A percentile compares a stretch with the other conserved stretches of the same genome.
Evolutionary conservation across 2,888 invertebrate genomes (phyloP).

Genomic region (Hetaerina titia): DNA sequence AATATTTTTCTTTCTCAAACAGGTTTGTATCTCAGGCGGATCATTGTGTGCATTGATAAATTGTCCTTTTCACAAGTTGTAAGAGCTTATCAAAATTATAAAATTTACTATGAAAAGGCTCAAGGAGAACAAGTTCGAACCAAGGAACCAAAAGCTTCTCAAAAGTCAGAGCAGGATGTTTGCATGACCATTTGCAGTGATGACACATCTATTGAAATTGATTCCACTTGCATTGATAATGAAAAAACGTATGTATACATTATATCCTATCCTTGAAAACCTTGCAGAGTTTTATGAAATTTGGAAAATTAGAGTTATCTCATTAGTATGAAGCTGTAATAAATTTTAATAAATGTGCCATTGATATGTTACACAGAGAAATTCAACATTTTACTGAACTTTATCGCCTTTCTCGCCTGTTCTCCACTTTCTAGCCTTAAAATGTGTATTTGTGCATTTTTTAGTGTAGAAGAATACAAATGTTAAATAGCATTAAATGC

Average conservation of each 20-base stretch:
- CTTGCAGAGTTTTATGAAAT: no score
- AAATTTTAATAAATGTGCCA: background rate
- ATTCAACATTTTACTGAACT: no score
- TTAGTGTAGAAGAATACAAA: no score
- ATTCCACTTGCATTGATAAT: background rate
- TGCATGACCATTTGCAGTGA: slow-evolving; percentile 68
- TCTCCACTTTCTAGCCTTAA: no score
- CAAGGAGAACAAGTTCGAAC: background rate
- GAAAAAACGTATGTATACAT: slow-evolving; percentile 11
- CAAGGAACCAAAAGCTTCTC: slow-evolving; percentile 38
- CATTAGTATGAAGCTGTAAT: background rate
- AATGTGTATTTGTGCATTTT: no score
- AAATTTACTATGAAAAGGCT: slow-evolving; percentile 82
- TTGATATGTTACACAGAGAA: no score
- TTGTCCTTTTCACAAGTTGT: slow-evolving; percentile 91
- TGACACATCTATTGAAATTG: slow-evolving; percentile 25
- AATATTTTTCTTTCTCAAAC: slow-evolving; percentile 75
- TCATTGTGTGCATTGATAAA: slow-evolving; percentile 89
- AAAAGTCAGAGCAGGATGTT: slow-evolving; percentile 66
- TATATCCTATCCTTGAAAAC: background rate
- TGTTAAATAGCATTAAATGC: no score
- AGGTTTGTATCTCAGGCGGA: slow-evolving; percentile 90
- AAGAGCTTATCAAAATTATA: slow-evolving; percentile 85
- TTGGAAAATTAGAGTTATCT: background rate
- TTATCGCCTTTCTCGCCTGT: no score